Evolutionary conservation across 2,113 vertebrate species (phyloP).

Genomic region (Naja naja): DNA sequence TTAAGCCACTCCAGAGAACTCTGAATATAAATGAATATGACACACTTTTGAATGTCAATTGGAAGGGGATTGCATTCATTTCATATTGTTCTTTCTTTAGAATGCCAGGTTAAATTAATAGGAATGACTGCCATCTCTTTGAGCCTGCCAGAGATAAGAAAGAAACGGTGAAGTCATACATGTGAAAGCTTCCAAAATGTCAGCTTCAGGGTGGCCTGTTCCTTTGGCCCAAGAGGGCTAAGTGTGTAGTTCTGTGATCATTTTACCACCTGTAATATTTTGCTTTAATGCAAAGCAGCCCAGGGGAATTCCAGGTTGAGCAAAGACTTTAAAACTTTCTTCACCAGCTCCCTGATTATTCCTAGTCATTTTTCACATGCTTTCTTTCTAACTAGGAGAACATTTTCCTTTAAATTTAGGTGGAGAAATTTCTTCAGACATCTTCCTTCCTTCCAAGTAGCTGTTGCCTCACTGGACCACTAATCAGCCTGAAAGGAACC

Average conservation of each 20-base stretch:
- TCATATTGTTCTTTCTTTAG: slow-evolving; percentile 57
- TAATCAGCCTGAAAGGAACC: background rate
- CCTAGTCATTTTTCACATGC: background rate
- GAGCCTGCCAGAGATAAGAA: slow-evolving; percentile 40
- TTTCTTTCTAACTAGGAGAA: background rate
- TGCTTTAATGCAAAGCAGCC: background rate
- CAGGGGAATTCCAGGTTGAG: background rate
- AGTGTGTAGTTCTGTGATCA: background rate
- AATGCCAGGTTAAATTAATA: slow-evolving; percentile 60
- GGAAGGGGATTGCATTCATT: slow-evolving; percentile 53
- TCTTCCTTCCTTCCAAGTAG: background rate
- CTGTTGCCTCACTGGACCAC: background rate
- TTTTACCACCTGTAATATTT: background rate
- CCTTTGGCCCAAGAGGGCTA: slow-evolving; percentile 15
- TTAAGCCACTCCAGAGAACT: slow-evolving; percentile 25
- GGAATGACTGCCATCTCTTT: slow-evolving; percentile 50
- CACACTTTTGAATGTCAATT: slow-evolving; percentile 58
- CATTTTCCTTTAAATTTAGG: background rate
- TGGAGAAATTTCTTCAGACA: background rate
- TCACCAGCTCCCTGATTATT: background rate
- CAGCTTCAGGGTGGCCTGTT: background rate
- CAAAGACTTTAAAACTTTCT: background rate
- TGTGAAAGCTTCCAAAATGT: slow-evolving; percentile 17
- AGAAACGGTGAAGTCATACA: slow-evolving; percentile 34
- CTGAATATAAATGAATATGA: slow-evolving; percentile 55